Base-by-base conservation (phyloP, 2,888 invertebrate species). In the Clistopyga incitator region DNA sequence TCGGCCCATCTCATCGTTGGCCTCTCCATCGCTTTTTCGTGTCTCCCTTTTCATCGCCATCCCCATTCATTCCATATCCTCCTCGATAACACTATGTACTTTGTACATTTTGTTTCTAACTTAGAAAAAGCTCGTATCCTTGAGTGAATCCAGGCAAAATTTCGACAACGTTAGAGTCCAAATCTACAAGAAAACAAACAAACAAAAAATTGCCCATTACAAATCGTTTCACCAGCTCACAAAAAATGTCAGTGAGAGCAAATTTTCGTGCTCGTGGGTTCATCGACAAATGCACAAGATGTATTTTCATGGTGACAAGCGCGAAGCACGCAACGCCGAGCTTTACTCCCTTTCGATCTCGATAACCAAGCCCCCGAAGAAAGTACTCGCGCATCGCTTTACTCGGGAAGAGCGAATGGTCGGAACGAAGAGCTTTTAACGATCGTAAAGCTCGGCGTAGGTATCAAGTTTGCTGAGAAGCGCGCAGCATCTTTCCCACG, bases 381-480 rank as follows among this genome's bases (percentile, higher is more conserved):
- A 74, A 64, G 38, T n/a, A 11, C n/a, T 47, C n/a, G 25, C 6
- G 13, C 65, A 65, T 71, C 54, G 50, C 68, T 10, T 20, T 29
- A 59, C 56, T 8, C 65, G 47, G 13, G 47, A 18, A 65, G 50
- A 15, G 45, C 20, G 18, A 59, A 42, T 25, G 23, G 15, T 38
- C 20, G 45, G 34, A 56, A 42, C 23, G 56, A 56, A 75, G 56
- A 68, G 64, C 50, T 56, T 78, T 59, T 29, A 65, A 20, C 64
- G 20, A 18, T 78, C 75, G 56, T 78, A 75, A 78, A 81, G 71
- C 47, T 59, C 54, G 61, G 70, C 18, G 68, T 34, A 34, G 34
- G 34, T 52, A 70, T 61, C 50, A 52, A 56, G 72, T 77, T 65
- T 34, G 65, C 45, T 72, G 20, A 6, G 18, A 13, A 54, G 56